These are phyloP conservation scores for Pagrus major DNA, from an alignment of 2,113 vertebrate species.

Conservation along the genomic window DNA sequence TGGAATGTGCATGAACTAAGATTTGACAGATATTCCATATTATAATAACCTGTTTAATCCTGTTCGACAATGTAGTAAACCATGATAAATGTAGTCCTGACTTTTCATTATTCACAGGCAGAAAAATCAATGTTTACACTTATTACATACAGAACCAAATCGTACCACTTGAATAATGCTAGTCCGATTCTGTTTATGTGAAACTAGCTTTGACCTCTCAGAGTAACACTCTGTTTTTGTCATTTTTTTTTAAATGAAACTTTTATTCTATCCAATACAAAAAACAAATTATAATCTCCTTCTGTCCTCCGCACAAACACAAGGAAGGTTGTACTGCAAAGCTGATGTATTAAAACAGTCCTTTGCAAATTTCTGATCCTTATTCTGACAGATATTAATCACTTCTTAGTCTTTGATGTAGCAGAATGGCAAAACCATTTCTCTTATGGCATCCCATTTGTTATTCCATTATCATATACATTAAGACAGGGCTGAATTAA, in stretches of 20 bases:
- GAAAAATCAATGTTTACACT: slow-evolving; percentile 8
- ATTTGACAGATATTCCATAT: slow-evolving; percentile 24
- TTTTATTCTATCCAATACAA: neutral
- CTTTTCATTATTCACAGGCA: neutral
- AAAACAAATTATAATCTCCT: neutral
- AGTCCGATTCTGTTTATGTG: neutral
- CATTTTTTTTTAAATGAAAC: neutral
- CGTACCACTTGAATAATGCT: neutral
- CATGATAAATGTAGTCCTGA: neutral
- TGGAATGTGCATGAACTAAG: neutral
- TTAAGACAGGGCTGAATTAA: slow-evolving; percentile 39
- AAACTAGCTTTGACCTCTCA: slow-evolving; percentile 1
- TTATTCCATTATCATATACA: slow-evolving; percentile 46
- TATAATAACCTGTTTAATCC: slow-evolving; percentile 7
- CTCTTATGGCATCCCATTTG: slow-evolving; percentile 38
- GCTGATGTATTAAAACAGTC: slow-evolving; percentile 14
- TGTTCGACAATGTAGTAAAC: neutral
- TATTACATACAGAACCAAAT: neutral
- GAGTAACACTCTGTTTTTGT: neutral
- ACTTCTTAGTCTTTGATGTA: slow-evolving; percentile 48
- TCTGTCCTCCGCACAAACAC: slow-evolving; percentile 2
- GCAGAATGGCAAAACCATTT: slow-evolving; percentile 21
- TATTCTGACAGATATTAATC: slow-evolving; percentile 48
- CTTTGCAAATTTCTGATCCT: slow-evolving; percentile 30
- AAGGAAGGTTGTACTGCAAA: neutral